A percentile compares a stretch with the other conserved stretches of the same genome.
Evolutionary conservation across 2,888 invertebrate genomes (phyloP).

Genomic region (Dysmachus trigonus): DNA sequence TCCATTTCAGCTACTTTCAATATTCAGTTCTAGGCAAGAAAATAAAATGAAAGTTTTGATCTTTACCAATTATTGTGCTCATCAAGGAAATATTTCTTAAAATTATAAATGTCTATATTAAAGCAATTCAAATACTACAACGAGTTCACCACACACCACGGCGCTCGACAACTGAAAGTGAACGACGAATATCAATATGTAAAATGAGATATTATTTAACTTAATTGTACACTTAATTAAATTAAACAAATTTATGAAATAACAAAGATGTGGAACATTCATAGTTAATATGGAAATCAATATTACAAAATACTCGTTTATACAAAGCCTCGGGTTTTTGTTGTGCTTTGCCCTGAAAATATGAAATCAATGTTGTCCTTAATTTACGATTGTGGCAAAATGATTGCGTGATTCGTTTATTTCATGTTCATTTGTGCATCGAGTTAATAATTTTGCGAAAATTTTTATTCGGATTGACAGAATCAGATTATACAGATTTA

Average conservation of each 20-base stretch:
- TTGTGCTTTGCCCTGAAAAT: background rate
- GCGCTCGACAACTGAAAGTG: background rate
- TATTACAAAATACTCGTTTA: background rate
- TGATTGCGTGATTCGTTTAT: background rate
- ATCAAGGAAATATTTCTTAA: too few species aligned
- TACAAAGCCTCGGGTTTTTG: background rate
- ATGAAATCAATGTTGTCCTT: background rate
- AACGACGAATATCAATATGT: background rate
- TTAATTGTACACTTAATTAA: too few species aligned
- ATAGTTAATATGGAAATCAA: background rate
- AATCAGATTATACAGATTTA: background rate
- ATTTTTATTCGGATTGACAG: background rate
- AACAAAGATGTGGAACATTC: background rate
- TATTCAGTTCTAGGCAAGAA: too few species aligned
- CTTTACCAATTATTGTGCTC: too few species aligned
- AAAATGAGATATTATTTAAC: background rate
- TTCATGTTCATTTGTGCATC: background rate
- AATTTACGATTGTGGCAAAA: background rate
- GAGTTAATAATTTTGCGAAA: background rate
- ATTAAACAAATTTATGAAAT: background rate
- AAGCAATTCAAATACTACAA: too few species aligned
- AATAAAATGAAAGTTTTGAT: too few species aligned
- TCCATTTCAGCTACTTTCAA: too few species aligned
- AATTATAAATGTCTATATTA: too few species aligned
- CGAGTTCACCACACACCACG: background rate